Evolutionary conservation across 2,888 invertebrate species (phyloP), one percentile per base, ranked within the genome.

Genomic region (Cheilosia grossa): DNA sequence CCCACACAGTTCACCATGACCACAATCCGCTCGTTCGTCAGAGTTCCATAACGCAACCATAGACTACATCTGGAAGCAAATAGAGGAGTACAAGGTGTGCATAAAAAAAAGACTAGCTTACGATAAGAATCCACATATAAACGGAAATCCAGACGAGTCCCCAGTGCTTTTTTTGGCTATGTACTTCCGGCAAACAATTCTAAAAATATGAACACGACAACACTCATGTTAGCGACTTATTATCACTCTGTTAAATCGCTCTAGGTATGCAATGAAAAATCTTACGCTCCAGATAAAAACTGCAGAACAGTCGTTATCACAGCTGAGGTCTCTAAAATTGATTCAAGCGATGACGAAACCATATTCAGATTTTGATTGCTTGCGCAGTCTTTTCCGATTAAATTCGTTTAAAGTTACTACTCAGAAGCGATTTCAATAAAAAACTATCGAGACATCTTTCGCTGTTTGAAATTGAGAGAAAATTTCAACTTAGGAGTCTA

Each of bases 281-380:
- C 96, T 95, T 94, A 97, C 97, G 94, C 94, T 93, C 97, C 97
- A 80, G 97, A 95, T 88, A 97, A 93, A 93, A 97, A 97, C 90
- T 97, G 97, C 82, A 96, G 92, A 87, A 97, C 94, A 17, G 97
- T 97, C 86, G 95, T 95, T 81, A 95, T 92, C 58, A 96, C 96
- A 44, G 97, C 97, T 53, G 94, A 90, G 19, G 90, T 89, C 69
- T 91, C 90, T 72, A 91, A 67, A 67, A 92, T 53, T 9, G 90
- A 87, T 78, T 90, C 90, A 47, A 89, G 19, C 72, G 85, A 87
- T 88, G 83, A 80, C 79, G 82, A 82, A 82, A 78, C 77, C 86
- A 86, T 86, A 77, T 74, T 83, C 2, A 0, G 7, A 7, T 47
- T 15, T 24, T 51, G 51, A 10, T 21, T 49, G 21, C 13, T 49